Conservation (phyloP, 2,113 vertebrate genomes). For the Microcebus jonahi region DNA sequence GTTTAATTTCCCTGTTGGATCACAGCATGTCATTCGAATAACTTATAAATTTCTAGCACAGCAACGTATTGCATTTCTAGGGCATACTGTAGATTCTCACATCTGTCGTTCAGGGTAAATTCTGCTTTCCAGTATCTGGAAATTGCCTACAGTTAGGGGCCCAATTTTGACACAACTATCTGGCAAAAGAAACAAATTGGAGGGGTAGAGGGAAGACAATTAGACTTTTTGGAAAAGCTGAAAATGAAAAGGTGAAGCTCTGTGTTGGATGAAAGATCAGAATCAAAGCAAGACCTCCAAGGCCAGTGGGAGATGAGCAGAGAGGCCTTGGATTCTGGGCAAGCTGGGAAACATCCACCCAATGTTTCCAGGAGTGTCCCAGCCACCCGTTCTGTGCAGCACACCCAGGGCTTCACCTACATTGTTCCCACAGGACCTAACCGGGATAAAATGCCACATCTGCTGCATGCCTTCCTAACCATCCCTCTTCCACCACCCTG, state of each 20-base stretch:
- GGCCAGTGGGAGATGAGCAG: not conserved
- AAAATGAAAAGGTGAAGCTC: not conserved
- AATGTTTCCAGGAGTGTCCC: not conserved
- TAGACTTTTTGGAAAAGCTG: not conserved
- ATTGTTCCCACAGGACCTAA: not conserved
- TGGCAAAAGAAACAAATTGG: not conserved
- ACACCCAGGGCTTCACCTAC: rapidly evolving
- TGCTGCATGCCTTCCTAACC: not conserved
- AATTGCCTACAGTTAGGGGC: not conserved
- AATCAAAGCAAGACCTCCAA: not conserved
- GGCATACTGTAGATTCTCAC: not conserved
- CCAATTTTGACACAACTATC: not conserved
- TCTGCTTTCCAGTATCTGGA: not conserved
- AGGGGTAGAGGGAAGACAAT: not conserved
- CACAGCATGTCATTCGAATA: not conserved
- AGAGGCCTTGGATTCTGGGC: not conserved
- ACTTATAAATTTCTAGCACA: not conserved
- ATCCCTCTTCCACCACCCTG: not conserved
- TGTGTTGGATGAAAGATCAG: not conserved
- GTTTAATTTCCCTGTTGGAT: not conserved
- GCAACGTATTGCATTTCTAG: not conserved
- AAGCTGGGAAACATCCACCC: not conserved
- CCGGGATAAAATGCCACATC: not conserved
- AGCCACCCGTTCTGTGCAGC: not conserved
- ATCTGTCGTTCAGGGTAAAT: conserved; percentile 11